Evolutionary conservation across 2,888 invertebrate genomes (phyloP).

Genomic region (Trichopria drosophilae): DNA sequence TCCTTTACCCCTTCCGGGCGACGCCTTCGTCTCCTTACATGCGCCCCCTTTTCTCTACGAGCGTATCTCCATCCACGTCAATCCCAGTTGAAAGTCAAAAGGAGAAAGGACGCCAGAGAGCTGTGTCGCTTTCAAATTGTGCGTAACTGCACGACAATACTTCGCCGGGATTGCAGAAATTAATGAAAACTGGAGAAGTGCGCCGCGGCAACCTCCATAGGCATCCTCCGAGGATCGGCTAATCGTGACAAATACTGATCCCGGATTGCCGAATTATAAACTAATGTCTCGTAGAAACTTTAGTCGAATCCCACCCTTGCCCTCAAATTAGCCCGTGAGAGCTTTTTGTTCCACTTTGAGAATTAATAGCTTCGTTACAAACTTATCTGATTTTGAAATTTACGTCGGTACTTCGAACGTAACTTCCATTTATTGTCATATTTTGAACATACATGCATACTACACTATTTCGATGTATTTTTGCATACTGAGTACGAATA

Average conservation of each 20-base stretch:
- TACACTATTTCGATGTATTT: too few species aligned
- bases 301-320: conserved; percentile 43
- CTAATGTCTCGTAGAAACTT: conserved; percentile 55
- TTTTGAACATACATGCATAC: too few species aligned
- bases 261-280: conserved; percentile 57
- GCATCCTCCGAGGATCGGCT: conserved; percentile 45
- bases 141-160: conserved; percentile 54
- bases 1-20: too few species aligned
- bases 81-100: conserved; percentile 39
- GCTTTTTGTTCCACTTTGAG: too few species aligned
- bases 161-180: conserved; percentile 51
- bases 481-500: too few species aligned
- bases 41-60: conserved; percentile 9
- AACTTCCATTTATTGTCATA: background rate
- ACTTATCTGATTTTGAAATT: background rate
- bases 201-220: conserved; percentile 24
- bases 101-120: conserved; percentile 23
- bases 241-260: conserved; percentile 59
- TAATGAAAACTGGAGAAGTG: conserved; percentile 51
- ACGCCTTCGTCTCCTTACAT: too few species aligned
- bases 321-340: conserved; percentile 34
- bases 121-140: conserved; percentile 53
- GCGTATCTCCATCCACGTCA: conserved; percentile 40
- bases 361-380: background rate
- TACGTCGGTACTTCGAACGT: background rate